A percentile compares a stretch with the other conserved stretches of the same genome.
Conservation (phyloP, 2,797 vertebrate species). For the Sebastes umbrosus region DNA sequence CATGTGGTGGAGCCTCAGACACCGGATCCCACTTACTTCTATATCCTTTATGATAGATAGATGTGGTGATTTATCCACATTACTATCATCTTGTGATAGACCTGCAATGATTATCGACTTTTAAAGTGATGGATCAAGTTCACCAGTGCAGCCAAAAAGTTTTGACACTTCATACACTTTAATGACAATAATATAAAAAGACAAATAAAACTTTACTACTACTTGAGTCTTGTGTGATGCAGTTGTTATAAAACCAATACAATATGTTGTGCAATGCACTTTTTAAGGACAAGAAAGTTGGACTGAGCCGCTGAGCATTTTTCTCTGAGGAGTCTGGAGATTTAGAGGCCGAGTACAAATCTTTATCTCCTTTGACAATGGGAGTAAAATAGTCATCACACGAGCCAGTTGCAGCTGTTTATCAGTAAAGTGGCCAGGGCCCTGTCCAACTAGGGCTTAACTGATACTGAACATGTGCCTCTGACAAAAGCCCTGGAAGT, state of each 20-base stretch:
- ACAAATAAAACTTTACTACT: neutral
- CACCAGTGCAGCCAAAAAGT: neutral
- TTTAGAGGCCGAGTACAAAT: conserved; percentile 47
- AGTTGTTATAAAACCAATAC: neutral
- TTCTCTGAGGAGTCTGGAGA: conserved; percentile 16
- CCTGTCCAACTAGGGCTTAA: conserved; percentile 52
- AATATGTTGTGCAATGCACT: conserved; percentile 16
- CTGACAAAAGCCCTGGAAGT: conserved; percentile 24
- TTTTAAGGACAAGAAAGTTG: conserved; percentile 39
- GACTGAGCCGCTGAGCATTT: neutral
- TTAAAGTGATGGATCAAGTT: neutral
- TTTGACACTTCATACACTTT: neutral
- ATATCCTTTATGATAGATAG: neutral
- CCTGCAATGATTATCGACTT: neutral
- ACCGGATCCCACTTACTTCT: neutral
- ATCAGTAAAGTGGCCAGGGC: conserved; percentile 36
- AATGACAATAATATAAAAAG: neutral
- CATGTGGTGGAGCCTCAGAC: neutral
- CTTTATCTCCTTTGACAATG: conserved; percentile 52
- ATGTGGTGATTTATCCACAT: neutral
- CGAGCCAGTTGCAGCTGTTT: conserved; percentile 53
- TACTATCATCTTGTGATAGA: neutral
- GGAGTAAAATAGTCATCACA: conserved; percentile 57
- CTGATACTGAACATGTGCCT: conserved; percentile 65
- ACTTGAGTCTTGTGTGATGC: neutral